Conservation (phyloP, 2,113 vertebrate genomes). For the Chinchilla lanigera region DNA sequence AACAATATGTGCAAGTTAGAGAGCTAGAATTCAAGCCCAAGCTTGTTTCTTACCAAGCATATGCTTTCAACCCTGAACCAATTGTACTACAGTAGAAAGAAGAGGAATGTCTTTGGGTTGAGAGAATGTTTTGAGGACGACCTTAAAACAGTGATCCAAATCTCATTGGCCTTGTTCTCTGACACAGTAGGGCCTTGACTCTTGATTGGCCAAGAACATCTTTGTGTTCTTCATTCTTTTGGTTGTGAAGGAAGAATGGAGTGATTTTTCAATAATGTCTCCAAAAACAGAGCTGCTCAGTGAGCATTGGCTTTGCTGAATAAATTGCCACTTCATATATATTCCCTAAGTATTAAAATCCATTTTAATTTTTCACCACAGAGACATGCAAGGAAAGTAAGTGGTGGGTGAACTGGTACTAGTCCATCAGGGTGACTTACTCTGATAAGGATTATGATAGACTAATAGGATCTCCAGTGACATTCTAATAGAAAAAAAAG, state of each 20-base stretch:
- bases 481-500: background rate
- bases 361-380: constrained; percentile 39
- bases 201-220: constrained; percentile 25
- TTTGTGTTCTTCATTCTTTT: background rate
- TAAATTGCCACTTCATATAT: background rate
- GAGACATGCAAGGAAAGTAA: background rate
- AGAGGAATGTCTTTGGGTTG: background rate
- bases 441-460: background rate
- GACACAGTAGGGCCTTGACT: background rate
- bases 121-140: background rate
- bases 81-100: background rate
- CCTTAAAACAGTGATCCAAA: background rate
- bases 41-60: background rate
- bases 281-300: background rate
- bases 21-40: background rate
- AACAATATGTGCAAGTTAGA: background rate
- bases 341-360: constrained; percentile 26
- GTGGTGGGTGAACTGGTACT: background rate
- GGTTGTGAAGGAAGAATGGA: background rate
- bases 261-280: background rate
- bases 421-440: background rate
- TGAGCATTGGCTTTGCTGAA: background rate
- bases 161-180: background rate
- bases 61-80: background rate
- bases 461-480: background rate